Evolutionary conservation across 1,140 invertebrate species (phyloP).

Genomic region (Drosophila sp.): DNA sequence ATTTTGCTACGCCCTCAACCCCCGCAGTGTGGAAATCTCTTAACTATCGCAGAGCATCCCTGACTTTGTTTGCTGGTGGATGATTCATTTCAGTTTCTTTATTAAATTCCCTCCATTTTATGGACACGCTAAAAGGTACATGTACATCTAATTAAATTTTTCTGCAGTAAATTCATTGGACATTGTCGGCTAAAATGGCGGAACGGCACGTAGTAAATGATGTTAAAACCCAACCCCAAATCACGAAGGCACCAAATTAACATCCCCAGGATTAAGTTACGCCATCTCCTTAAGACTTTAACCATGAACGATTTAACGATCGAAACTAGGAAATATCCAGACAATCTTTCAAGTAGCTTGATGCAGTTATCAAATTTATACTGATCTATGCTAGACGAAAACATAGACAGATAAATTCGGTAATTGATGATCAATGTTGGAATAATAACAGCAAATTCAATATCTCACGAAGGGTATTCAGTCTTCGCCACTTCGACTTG

Average conservation of each 20-base stretch:
- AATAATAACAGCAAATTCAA: too few species aligned
- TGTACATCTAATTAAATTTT: constrained; percentile 64
- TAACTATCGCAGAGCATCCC: constrained; percentile 27
- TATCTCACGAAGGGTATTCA: too few species aligned
- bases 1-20: constrained; percentile 53
- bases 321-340: too few species aligned
- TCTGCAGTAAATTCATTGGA: constrained; percentile 70
- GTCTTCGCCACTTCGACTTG: too few species aligned
- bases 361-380: too few species aligned
- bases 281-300: background rate
- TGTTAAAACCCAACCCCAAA: constrained; percentile 42
- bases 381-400: too few species aligned
- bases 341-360: background rate
- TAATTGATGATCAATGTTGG: too few species aligned
- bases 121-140: constrained; percentile 69
- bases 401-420: too few species aligned
- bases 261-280: background rate
- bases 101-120: constrained; percentile 68
- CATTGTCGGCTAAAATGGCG: constrained; percentile 66
- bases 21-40: constrained; percentile 25
- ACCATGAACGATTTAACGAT: background rate
- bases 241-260: background rate
- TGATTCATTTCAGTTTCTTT: constrained; percentile 52
- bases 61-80: constrained; percentile 44
- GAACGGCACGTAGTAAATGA: constrained; percentile 53